Percentiles rank a stretch among this genome's conserved stretches.
Evolutionary conservation across 92 coral and sea anemone genomes (phyloP).

Genomic region (Porites cylindrica): DNA sequence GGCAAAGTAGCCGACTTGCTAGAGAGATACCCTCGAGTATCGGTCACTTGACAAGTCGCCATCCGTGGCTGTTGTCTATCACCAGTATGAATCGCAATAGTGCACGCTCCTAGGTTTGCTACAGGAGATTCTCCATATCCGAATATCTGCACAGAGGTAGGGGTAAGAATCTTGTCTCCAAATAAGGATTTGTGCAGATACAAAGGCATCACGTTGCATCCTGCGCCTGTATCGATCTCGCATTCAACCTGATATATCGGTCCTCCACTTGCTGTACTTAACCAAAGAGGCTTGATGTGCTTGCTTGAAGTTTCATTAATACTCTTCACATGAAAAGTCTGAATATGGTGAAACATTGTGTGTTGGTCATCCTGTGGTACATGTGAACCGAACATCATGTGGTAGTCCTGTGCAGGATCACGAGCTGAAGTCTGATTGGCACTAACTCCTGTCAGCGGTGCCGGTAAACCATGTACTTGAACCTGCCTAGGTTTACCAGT

Average conservation of each 20-base stretch:
- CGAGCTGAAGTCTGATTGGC: not conserved
- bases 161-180: conserved; percentile 23
- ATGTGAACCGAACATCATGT: not conserved
- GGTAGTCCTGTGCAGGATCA: not conserved
- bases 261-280: conserved; percentile 32
- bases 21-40: conserved; percentile 22
- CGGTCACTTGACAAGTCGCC: conserved; percentile 28
- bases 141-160: conserved; percentile 28
- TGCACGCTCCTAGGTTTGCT: conserved; percentile 22
- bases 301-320: conserved; percentile 7
- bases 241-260: conserved; percentile 17
- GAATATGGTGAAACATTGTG: conserved; percentile 28
- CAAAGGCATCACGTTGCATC: conserved; percentile 29
- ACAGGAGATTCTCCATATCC: conserved; percentile 24
- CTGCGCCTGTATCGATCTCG: conserved; percentile 37
- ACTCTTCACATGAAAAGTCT: conserved; percentile 1
- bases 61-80: conserved; percentile 7
- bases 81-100: conserved; percentile 21
- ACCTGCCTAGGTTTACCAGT: not conserved
- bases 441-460: not conserved
- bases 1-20: conserved; percentile 19
- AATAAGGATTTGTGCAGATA: conserved; percentile 23
- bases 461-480: conserved; percentile 19
- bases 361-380: not conserved
- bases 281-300: conserved; percentile 40